Evolutionary conservation across 2,888 invertebrate species (phyloP).

Genomic region (Arrhopalites spinosus): DNA sequence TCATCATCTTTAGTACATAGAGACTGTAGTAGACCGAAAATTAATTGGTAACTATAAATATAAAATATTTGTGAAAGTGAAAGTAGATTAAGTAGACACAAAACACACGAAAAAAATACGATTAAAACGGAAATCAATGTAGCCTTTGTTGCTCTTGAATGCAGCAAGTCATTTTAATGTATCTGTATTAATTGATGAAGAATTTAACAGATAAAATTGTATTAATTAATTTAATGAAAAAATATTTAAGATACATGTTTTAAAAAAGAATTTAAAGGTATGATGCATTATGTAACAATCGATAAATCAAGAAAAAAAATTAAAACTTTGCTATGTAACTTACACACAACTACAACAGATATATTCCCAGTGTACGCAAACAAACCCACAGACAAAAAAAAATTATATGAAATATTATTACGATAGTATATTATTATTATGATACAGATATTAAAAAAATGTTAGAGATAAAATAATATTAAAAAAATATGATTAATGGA

Average conservation of each 20-base stretch:
- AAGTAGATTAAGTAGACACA: neutral
- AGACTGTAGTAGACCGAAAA: neutral
- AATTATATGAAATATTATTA: neutral
- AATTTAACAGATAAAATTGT: neutral
- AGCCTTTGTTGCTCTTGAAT: neutral
- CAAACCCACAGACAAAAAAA: neutral
- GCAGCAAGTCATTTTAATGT: neutral
- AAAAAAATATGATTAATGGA: slow-evolving; percentile 31
- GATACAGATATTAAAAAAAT: neutral
- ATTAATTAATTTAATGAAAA: neutral
- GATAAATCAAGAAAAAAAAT: no score
- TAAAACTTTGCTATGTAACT: slow-evolving; percentile 8
- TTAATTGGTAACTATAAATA: neutral
- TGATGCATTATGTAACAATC: slow-evolving; percentile 19
- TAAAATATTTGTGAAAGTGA: neutral
- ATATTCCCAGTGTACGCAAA: neutral
- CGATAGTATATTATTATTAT: neutral
- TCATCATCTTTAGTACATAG: no score
- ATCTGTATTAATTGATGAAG: neutral
- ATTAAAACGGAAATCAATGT: neutral
- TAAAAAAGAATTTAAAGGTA: neutral
- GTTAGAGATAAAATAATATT: neutral
- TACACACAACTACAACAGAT: neutral
- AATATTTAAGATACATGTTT: neutral
- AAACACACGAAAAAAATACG: neutral